A percentile compares a stretch with the other conserved stretches of the same genome.
Evolutionary conservation across 2,888 invertebrate genomes (phyloP).

Genomic region (Phortica okadai): DNA sequence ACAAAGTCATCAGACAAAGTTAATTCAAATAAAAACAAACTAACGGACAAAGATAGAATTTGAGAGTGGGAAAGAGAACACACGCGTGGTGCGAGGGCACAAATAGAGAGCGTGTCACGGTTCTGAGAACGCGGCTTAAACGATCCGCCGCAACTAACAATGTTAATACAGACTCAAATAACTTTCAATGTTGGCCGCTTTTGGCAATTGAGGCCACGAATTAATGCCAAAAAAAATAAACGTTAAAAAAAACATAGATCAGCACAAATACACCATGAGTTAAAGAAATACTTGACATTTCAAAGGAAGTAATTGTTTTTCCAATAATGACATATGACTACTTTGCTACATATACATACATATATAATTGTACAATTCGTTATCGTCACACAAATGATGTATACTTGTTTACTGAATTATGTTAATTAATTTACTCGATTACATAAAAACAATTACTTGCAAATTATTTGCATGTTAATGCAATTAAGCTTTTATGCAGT

Average conservation of each 20-base stretch:
- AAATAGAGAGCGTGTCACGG: slow-evolving; percentile 34
- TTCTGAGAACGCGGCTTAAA: background rate
- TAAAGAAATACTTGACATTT: background rate
- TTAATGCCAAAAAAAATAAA: background rate
- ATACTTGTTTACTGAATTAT: slow-evolving; percentile 17
- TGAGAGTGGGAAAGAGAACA: background rate
- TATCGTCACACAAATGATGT: background rate
- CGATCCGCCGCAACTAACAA: background rate
- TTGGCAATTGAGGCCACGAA: slow-evolving; percentile 59
- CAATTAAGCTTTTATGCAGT: background rate
- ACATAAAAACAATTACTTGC: slow-evolving; percentile 30
- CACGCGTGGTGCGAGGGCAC: slow-evolving; percentile 11
- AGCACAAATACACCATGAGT: background rate
- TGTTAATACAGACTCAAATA: background rate
- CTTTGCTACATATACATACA: background rate
- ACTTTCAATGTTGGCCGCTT: slow-evolving; percentile 34
- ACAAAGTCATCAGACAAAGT: slow-evolving; percentile 16
- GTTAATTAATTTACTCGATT: slow-evolving; percentile 29
- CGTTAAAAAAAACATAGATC: background rate
- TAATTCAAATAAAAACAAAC: slow-evolving; percentile 57
- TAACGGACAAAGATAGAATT: slow-evolving; percentile 43
- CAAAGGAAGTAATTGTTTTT: background rate
- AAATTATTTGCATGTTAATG: slow-evolving; percentile 30
- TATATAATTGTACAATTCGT: background rate
- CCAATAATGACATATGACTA: background rate